Evolutionary conservation across 2,797 vertebrate species (phyloP).

Genomic region (Percopsis omiscomaycus): DNA sequence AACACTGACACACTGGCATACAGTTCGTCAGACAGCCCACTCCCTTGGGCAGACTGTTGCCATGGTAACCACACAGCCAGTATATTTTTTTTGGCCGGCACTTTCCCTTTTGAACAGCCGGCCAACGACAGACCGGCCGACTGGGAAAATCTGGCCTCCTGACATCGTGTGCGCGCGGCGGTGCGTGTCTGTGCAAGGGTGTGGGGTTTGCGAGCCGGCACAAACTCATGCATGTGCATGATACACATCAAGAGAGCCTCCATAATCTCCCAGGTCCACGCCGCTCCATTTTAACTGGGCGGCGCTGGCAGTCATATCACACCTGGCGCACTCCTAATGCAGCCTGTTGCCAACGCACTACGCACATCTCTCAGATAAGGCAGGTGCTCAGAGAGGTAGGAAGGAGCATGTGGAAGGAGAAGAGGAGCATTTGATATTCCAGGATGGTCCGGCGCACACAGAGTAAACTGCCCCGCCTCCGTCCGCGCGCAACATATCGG

Average conservation of each 20-base stretch:
- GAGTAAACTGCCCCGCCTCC: conserved; percentile 32
- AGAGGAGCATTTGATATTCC: conserved; percentile 54
- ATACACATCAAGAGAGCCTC: conserved; percentile 44
- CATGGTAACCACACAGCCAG: conserved; percentile 74
- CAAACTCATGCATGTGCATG: conserved; percentile 18
- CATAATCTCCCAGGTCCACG: conserved; percentile 41
- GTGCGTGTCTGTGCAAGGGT: background rate
- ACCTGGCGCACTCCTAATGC: conserved; percentile 38
- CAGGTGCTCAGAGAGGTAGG: conserved; percentile 32
- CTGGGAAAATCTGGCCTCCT: conserved; percentile 67
- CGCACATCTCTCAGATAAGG: conserved; percentile 39
- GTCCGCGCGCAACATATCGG: conserved; percentile 49
- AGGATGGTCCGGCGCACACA: conserved; percentile 42
- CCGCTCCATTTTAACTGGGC: conserved; percentile 27
- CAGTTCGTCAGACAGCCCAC: conserved; percentile 72
- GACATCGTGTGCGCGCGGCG: conserved; percentile 31
- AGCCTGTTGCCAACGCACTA: conserved; percentile 33
- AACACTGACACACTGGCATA: conserved; percentile 61
- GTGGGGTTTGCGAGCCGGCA: conserved; percentile 10
- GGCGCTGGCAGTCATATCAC: conserved; percentile 29
- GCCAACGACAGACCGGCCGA: conserved; percentile 72
- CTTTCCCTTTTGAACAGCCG: conserved; percentile 73
- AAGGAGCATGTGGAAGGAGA: conserved; percentile 15
- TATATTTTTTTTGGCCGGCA: conserved; percentile 49
- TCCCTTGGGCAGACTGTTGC: conserved; percentile 74